These are phyloP conservation scores for Drosophila silvestris DNA, from an alignment of 2,888 invertebrate species.

Conservation along the genomic window DNA sequence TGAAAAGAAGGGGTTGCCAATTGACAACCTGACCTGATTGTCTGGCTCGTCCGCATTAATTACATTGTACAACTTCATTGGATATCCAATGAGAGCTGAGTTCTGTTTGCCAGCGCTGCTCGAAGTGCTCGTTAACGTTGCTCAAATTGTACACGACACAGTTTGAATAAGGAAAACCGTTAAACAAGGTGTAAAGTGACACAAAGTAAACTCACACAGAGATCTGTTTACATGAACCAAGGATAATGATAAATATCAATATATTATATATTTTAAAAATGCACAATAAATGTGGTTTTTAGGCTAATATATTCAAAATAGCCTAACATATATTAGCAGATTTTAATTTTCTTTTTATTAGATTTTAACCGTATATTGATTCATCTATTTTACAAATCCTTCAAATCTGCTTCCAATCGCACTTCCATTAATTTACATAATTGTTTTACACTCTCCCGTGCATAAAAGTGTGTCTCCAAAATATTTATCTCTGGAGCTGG, in stretches of 20 bases:
- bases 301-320: not conserved
- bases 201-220: conserved; percentile 32
- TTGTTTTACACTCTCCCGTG: not conserved
- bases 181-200: conserved; percentile 41
- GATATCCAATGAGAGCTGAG: conserved; percentile 2
- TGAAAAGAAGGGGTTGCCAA: not conserved
- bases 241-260: not conserved
- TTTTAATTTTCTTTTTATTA: not conserved
- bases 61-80: conserved; percentile 59
- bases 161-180: conserved; percentile 31
- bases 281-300: not conserved
- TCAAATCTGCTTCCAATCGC: not conserved
- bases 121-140: conserved; percentile 40
- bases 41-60: conserved; percentile 54
- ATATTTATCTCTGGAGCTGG: not conserved
- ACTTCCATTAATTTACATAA: not conserved
- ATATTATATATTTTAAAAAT: no score
- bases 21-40: conserved; percentile 38
- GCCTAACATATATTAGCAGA: no score
- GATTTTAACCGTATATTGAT: not conserved
- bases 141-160: conserved; percentile 52
- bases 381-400: not conserved
- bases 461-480: conserved; percentile 4
- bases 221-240: conserved; percentile 1
- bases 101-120: conserved; percentile 14